These are phyloP conservation scores for Aegotheles bennettii DNA, from an alignment of 2,113 vertebrate species.

Conservation along the genomic window DNA sequence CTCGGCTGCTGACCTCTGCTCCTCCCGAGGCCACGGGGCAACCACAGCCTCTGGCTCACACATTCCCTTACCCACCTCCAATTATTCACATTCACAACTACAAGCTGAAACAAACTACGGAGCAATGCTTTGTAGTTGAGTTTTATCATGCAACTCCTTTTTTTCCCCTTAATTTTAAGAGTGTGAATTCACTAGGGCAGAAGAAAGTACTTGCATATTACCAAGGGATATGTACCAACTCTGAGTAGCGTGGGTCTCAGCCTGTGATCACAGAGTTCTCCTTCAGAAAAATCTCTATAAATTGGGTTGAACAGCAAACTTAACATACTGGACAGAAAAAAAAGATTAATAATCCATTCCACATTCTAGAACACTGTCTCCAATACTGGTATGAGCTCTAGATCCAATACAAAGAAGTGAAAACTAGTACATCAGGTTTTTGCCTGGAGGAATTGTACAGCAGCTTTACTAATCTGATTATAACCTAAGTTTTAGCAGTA, in stretches of 20 bases:
- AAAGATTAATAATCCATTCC: background rate
- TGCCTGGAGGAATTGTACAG: background rate
- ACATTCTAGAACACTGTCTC: background rate
- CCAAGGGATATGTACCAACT: background rate
- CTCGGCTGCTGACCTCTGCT: too few species aligned
- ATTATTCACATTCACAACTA: too few species aligned
- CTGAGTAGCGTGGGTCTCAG: background rate
- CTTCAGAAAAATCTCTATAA: background rate
- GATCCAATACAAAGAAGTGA: background rate
- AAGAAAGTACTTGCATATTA: background rate
- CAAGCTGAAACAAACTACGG: background rate
- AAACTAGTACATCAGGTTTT: background rate
- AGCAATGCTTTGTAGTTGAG: background rate
- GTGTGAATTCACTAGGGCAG: background rate
- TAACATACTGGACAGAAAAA: background rate
- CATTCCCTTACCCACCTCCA: background rate
- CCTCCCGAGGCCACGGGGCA: fast-evolving
- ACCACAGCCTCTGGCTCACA: background rate
- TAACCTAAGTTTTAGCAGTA: background rate
- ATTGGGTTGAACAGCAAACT: background rate
- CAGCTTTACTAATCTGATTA: background rate
- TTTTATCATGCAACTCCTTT: background rate
- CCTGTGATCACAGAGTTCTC: background rate
- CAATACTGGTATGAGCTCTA: background rate
- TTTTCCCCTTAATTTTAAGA: background rate